phyloP scores from a whole-genome alignment of 2,888 invertebrate species.

The Xylophagus ater region DNA sequence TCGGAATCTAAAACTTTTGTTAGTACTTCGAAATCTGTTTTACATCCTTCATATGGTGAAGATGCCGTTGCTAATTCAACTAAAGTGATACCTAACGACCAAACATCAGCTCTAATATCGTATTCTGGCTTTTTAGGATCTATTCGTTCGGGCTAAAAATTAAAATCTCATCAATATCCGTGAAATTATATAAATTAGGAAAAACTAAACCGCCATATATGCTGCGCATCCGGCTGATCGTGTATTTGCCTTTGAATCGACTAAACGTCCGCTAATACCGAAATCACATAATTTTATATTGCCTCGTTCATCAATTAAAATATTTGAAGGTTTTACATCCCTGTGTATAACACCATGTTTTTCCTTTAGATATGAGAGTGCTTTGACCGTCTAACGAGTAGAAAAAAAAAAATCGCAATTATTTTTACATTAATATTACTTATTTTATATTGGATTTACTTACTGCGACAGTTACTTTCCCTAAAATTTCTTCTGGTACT shows the following conservation, averaged over 20 bases:
- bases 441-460: slow-evolving; percentile 37
- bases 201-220: slow-evolving; percentile 77
- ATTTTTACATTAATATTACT: slow-evolving; percentile 5
- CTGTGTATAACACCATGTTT: slow-evolving; percentile 94
- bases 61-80: slow-evolving; percentile 95
- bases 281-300: slow-evolving; percentile 98
- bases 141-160: slow-evolving; percentile 83
- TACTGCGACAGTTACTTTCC: slow-evolving; percentile 94
- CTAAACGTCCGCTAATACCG: slow-evolving; percentile 95
- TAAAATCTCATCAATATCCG: background rate
- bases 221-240: slow-evolving; percentile 97
- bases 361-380: slow-evolving; percentile 94
- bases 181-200: background rate
- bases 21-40: slow-evolving; percentile 95
- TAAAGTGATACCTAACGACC: slow-evolving; percentile 93
- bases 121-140: slow-evolving; percentile 92
- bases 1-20: slow-evolving; percentile 83
- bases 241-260: slow-evolving; percentile 96
- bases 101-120: slow-evolving; percentile 98
- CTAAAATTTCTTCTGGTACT: slow-evolving; percentile 93
- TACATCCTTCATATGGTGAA: slow-evolving; percentile 89
- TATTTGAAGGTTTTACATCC: slow-evolving; percentile 98
- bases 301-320: slow-evolving; percentile 87
- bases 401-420: slow-evolving; percentile 16
- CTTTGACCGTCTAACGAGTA: slow-evolving; percentile 72